Conservation (phyloP, 1,140 invertebrate species). For the Dryas iulia region DNA sequence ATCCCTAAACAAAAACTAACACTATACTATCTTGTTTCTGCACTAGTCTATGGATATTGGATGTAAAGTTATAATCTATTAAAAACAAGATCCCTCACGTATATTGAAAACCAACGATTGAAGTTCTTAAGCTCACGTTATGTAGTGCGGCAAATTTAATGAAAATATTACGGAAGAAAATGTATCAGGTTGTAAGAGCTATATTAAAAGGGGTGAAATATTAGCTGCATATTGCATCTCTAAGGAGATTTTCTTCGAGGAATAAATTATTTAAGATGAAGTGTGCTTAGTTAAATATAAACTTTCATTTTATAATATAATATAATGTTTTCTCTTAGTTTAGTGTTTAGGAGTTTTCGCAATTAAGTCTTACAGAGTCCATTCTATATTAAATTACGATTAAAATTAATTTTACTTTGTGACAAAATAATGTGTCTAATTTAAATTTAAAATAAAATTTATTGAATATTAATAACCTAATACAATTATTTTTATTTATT, state of each 20-base stretch:
- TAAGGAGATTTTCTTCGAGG: constrained; percentile 7
- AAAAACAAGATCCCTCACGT: neutral
- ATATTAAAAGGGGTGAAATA: constrained; percentile 24
- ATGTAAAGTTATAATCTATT: neutral
- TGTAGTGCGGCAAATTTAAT: constrained; percentile 59
- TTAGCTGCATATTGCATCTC: constrained; percentile 10
- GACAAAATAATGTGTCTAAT: too few species aligned
- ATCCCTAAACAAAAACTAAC: too few species aligned
- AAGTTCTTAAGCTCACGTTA: constrained; percentile 57
- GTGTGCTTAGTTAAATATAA: neutral
- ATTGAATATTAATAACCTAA: too few species aligned
- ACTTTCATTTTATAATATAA: neutral
- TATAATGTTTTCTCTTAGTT: too few species aligned
- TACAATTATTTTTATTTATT: too few species aligned
- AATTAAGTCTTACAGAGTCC: too few species aligned
- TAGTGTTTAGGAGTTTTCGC: too few species aligned
- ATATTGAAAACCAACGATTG: constrained; percentile 39
- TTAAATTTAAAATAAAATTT: too few species aligned
- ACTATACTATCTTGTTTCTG: neutral
- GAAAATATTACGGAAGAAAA: constrained; percentile 52
- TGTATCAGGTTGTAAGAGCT: constrained; percentile 23
- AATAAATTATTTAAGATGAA: constrained; percentile 10
- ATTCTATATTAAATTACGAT: too few species aligned
- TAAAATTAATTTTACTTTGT: too few species aligned
- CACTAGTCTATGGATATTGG: neutral